A percentile compares a stretch with the other conserved stretches of the same genome.
These are phyloP conservation scores for Apotomis capreana DNA, from an alignment of 2,888 invertebrate genomes.

Conservation along the genomic window DNA sequence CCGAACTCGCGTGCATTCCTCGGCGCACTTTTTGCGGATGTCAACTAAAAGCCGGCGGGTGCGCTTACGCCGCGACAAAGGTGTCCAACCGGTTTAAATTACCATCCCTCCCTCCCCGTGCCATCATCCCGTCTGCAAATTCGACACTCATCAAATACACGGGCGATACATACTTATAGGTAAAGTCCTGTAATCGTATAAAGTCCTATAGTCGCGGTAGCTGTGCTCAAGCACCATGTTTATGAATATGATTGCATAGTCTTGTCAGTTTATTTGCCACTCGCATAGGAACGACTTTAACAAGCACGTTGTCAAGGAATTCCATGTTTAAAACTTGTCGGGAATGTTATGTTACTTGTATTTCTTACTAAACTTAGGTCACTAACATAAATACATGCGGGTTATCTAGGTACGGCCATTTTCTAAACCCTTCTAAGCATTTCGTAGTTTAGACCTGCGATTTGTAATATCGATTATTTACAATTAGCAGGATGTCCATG, in stretches of 20 bases:
- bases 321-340: conserved; percentile 31
- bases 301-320: conserved; percentile 33
- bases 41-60: conserved; percentile 75
- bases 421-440: conserved; percentile 2
- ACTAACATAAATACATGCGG: conserved; percentile 2
- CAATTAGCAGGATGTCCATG: conserved; percentile 19
- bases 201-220: conserved; percentile 51
- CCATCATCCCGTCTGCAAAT: conserved; percentile 79
- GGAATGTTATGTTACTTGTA: conserved; percentile 36
- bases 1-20: conserved; percentile 71
- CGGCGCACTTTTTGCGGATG: conserved; percentile 79
- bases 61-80: conserved; percentile 69
- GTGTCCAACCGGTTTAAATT: conserved; percentile 79
- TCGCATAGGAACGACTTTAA: conserved; percentile 39
- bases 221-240: conserved; percentile 49
- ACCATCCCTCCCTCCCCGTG: conserved; percentile 63
- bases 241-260: conserved; percentile 51
- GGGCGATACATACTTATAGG: conserved; percentile 55
- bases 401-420: conserved; percentile 13
- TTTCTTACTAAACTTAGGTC: conserved; percentile 24
- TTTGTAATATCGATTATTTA: conserved; percentile 17
- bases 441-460: conserved; percentile 1
- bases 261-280: conserved; percentile 39
- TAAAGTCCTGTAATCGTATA: conserved; percentile 48
- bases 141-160: conserved; percentile 79